These are phyloP conservation scores for Alsophila aescularia DNA, from an alignment of 2,888 invertebrate genomes.

Conservation along the genomic window DNA sequence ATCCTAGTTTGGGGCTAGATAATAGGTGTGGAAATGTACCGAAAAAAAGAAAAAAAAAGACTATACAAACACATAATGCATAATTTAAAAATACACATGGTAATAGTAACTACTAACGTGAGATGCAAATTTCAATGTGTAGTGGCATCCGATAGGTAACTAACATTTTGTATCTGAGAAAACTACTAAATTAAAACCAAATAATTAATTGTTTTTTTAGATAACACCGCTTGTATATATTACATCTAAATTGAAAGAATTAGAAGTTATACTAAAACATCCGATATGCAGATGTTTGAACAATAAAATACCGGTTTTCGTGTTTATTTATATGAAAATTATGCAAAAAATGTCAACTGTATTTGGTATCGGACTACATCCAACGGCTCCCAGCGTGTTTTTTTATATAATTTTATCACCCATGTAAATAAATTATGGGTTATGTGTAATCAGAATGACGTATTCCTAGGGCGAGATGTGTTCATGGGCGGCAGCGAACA, in stretches of 20 bases:
- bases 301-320: constrained; percentile 16
- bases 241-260: constrained; percentile 4
- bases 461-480: constrained; percentile 19
- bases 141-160: background rate
- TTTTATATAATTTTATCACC: constrained; percentile 36
- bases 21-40: no score
- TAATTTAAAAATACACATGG: no score
- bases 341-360: constrained; percentile 38
- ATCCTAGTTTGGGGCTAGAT: no score
- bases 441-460: constrained; percentile 39
- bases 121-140: no score
- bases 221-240: background rate
- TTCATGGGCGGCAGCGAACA: constrained; percentile 26
- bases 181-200: background rate
- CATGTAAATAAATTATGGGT: constrained; percentile 47
- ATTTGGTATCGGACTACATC: constrained; percentile 43
- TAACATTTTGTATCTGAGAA: background rate
- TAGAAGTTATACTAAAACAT: constrained; percentile 3
- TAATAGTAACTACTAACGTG: no score
- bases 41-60: no score
- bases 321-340: constrained; percentile 28
- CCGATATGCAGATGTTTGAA: constrained; percentile 14
- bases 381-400: constrained; percentile 34
- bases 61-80: no score
- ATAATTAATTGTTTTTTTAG: constrained; percentile 1